Evolutionary conservation across 2,113 vertebrate genomes (phyloP).

Genomic region (Bombycilla garrulus): DNA sequence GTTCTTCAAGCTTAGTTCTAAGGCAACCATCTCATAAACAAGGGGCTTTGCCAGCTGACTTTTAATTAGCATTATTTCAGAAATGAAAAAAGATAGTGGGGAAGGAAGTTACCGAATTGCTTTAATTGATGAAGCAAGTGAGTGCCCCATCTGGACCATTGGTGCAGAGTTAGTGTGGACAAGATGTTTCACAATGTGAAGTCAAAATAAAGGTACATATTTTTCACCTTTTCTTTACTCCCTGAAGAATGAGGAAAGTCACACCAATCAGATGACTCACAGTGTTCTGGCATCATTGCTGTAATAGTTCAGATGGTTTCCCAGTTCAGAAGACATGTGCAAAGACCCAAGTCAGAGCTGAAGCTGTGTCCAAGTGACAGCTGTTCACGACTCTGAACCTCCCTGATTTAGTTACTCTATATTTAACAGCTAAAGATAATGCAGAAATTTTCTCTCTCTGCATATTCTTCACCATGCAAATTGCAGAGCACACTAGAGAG

Average conservation of each 20-base stretch:
- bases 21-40: background rate
- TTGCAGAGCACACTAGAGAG: background rate
- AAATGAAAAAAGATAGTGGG: background rate
- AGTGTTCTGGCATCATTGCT: background rate
- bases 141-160: background rate
- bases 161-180: background rate
- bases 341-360: background rate
- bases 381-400: background rate
- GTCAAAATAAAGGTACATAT: background rate
- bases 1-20: constrained; percentile 10
- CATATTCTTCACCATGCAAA: background rate
- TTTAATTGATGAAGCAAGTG: fast-evolving
- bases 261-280: background rate
- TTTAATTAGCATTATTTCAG: background rate
- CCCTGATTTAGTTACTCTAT: background rate
- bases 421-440: background rate
- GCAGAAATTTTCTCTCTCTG: background rate
- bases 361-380: background rate
- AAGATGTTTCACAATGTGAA: background rate
- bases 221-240: background rate
- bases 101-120: background rate
- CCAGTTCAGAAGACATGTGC: background rate
- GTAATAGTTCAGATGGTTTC: background rate
- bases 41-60: background rate
- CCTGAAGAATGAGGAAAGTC: background rate